Evolutionary conservation across 2,113 vertebrate genomes (phyloP), one percentile per base, ranked within the genome.

Genomic region (Sus scrofa): DNA sequence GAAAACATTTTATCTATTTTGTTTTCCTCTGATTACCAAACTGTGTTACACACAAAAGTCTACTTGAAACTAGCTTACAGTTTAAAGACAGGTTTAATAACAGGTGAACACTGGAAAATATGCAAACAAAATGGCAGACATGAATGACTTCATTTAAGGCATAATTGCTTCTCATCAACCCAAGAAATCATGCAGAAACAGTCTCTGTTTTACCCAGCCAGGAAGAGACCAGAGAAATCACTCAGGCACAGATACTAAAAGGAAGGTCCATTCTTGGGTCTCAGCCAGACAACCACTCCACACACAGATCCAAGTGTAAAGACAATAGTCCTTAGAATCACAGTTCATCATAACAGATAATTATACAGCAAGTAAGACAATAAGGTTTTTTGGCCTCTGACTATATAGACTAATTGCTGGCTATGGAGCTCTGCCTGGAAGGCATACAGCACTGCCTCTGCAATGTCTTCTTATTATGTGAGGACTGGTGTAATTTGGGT

Each of bases 91-190:
- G 98, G 98, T 99, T 98, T 99, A 99, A 99, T 99, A 99, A 99
- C 98, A 99, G 99, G 98, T 99, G 98, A 99, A 98, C 96, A 97
- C 97, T 98, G 98, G 98, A 99, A 99, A 99, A 99, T 99, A 99
- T 98, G 98, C 99, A 99, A 99, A 99, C 99, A 99, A 99, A 99
- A 99, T 99, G 99, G 99, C 98, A 99, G 99, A 98, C 98, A 99
- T 99, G 98, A 99, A 99, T 99, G 98, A 98, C 98, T 99, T 99
- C 98, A 99, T 99, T 99, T 99, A 98, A 99, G 96, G 97, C 98
- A 98, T 99, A 99, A 99, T 99, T 99, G 98, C 98, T 98, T 98
- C 99, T 99, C 98, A 99, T 99, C 99, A 99, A 99, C 99, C 98
- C 98, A 99, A 98, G 98, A 99, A 99, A 99, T 99, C 99, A 99